Percentiles rank a stretch among this genome's conserved stretches.
phyloP scores from a whole-genome alignment of 2,113 vertebrate genomes.

The Cichladusa arquata region DNA sequence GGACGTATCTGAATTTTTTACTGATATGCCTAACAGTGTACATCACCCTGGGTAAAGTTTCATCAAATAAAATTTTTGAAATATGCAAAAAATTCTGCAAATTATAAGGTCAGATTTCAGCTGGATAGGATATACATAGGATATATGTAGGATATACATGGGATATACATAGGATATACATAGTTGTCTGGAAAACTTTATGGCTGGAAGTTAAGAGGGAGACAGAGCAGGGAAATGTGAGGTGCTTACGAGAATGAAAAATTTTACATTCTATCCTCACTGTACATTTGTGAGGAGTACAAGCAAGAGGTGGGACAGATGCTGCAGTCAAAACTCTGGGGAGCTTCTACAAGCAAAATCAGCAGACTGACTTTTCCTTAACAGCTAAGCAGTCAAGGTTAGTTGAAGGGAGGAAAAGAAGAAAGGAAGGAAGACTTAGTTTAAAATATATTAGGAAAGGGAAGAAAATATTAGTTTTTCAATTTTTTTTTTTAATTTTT shows the following conservation, averaged over 20 bases:
- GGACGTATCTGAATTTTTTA: neutral
- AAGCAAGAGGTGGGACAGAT: neutral
- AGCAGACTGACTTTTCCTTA: neutral
- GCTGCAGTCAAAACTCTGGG: neutral
- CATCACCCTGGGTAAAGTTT: neutral
- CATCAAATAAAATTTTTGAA: neutral
- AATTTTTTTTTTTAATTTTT: neutral
- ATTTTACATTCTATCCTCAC: neutral
- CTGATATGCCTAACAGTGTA: neutral
- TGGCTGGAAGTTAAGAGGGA: neutral
- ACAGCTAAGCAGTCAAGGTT: neutral
- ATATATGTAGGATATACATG: no score
- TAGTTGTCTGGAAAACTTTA: neutral
- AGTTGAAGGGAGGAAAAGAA: accelerated
- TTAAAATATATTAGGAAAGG: neutral
- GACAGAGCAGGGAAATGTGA: neutral
- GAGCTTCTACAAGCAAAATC: neutral
- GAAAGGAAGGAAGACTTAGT: neutral
- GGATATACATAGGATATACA: neutral
- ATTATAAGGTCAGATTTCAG: neutral
- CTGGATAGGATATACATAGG: neutral
- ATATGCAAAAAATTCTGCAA: neutral
- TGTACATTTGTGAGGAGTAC: neutral
- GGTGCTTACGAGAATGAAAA: neutral
- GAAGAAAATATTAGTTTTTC: neutral